phyloP scores from a whole-genome alignment of 2,113 vertebrate genomes.

The Sprattus sprattus region DNA sequence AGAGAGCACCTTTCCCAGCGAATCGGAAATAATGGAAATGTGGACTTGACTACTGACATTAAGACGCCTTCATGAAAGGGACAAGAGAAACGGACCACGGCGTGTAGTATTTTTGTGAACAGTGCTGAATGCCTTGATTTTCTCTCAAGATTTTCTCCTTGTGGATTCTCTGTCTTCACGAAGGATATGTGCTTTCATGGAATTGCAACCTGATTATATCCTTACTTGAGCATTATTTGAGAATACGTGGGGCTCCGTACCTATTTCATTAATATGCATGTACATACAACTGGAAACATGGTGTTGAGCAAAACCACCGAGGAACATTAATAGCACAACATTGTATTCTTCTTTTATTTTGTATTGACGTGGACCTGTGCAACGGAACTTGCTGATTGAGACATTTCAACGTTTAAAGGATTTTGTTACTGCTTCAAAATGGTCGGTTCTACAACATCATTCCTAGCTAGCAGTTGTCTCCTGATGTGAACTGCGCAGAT shows the following conservation, averaged over 20 bases:
- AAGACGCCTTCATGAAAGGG: slow-evolving; percentile 51
- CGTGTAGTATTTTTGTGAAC: slow-evolving; percentile 48
- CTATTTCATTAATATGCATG: slow-evolving; percentile 45
- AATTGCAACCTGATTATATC: slow-evolving; percentile 42
- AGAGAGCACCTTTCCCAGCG: slow-evolving; percentile 40
- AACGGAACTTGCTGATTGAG: slow-evolving; percentile 51
- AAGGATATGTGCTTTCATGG: slow-evolving; percentile 53
- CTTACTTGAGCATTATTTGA: slow-evolving; percentile 37
- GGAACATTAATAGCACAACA: slow-evolving; percentile 51
- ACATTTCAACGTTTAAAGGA: background rate
- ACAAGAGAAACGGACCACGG: slow-evolving; percentile 31
- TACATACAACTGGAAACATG: slow-evolving; percentile 39
- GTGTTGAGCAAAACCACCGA: slow-evolving; percentile 44
- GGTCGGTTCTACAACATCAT: slow-evolving; percentile 57
- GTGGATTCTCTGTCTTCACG: slow-evolving; percentile 46
- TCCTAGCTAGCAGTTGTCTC: slow-evolving; percentile 54
- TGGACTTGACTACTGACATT: slow-evolving; percentile 58
- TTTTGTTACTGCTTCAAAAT: slow-evolving; percentile 56
- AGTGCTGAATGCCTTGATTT: slow-evolving; percentile 45
- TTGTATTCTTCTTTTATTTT: slow-evolving; percentile 18
- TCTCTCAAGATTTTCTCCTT: slow-evolving; percentile 55
- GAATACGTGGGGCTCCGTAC: background rate
- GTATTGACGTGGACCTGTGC: slow-evolving; percentile 46
- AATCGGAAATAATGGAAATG: slow-evolving; percentile 61
- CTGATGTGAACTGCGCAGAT: slow-evolving; percentile 58